Conservation (phyloP, 2,113 vertebrate species). For the Corythoichthys intestinalis region DNA sequence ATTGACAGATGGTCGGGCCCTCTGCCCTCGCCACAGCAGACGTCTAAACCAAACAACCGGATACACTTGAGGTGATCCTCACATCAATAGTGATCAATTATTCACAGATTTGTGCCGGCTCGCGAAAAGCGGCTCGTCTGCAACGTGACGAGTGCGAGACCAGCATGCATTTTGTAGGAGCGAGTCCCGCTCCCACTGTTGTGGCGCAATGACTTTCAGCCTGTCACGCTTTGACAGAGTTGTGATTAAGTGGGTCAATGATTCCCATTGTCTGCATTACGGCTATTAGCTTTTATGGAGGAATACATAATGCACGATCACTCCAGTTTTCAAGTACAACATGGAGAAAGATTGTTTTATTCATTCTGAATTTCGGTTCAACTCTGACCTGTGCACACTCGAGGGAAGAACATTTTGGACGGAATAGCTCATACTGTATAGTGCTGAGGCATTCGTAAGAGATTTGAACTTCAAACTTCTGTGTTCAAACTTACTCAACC, state of each 20-base stretch:
- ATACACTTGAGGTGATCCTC: slow-evolving; percentile 44
- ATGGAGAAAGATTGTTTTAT: slow-evolving; percentile 28
- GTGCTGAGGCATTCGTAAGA: not conserved
- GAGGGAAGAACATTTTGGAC: slow-evolving; percentile 29
- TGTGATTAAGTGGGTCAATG: slow-evolving; percentile 52
- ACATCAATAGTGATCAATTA: slow-evolving; percentile 57
- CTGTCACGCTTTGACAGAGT: slow-evolving; percentile 29
- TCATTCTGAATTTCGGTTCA: slow-evolving; percentile 45
- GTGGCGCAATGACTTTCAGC: slow-evolving; percentile 29
- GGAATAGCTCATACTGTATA: slow-evolving; percentile 20
- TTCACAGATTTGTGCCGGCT: slow-evolving; percentile 53
- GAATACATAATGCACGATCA: slow-evolving; percentile 31
- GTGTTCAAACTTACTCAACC: no score
- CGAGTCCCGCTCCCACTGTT: slow-evolving; percentile 30
- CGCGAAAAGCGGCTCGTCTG: slow-evolving; percentile 37
- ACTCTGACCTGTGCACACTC: slow-evolving; percentile 34
- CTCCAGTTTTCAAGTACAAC: slow-evolving; percentile 30
- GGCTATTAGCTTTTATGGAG: slow-evolving; percentile 45
- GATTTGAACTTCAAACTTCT: not conserved
- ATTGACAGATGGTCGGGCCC: slow-evolving; percentile 48
- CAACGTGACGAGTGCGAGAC: slow-evolving; percentile 54
- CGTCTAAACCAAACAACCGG: slow-evolving; percentile 51
- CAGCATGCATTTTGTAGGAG: slow-evolving; percentile 53
- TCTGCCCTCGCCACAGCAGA: slow-evolving; percentile 27
- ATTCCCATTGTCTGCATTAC: slow-evolving; percentile 44